phyloP scores from a whole-genome alignment of 1,140 invertebrate genomes.

The Metaphire vulgaris region DNA sequence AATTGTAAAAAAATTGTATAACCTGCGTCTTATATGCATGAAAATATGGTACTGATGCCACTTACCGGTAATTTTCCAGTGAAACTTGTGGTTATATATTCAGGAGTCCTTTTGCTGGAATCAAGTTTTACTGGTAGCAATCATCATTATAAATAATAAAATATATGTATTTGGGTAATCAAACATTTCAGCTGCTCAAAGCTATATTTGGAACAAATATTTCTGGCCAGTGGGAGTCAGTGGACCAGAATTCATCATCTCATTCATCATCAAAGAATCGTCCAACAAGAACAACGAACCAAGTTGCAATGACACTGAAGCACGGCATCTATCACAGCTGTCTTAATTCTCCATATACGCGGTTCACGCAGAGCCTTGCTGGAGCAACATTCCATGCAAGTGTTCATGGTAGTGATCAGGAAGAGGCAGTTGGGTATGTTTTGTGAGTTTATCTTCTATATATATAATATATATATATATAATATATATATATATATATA shows the following conservation, averaged over 20 bases:
- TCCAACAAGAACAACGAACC: slow-evolving; percentile 37
- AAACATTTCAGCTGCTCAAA: slow-evolving; percentile 67
- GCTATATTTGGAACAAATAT: slow-evolving; percentile 75
- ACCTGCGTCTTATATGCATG: too few species aligned
- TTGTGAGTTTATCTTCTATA: too few species aligned
- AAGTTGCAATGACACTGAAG: slow-evolving; percentile 37
- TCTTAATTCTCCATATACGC: slow-evolving; percentile 51
- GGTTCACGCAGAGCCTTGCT: slow-evolving; percentile 51
- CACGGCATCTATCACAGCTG: slow-evolving; percentile 53
- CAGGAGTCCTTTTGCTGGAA: too few species aligned
- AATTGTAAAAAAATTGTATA: too few species aligned
- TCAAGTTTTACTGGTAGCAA: too few species aligned
- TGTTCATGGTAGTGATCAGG: slow-evolving; percentile 37
- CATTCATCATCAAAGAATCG: slow-evolving; percentile 3
- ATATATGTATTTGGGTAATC: too few species aligned
- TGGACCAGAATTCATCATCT: slow-evolving; percentile 30
- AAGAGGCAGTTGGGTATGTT: slow-evolving; percentile 39
- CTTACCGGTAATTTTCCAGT: too few species aligned
- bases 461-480: too few species aligned
- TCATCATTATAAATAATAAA: too few species aligned
- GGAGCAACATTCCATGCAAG: slow-evolving; percentile 40
- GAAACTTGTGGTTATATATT: too few species aligned
- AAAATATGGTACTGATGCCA: too few species aligned
- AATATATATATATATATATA: too few species aligned
- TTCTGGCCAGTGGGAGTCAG: slow-evolving; percentile 56